Percentiles rank a stretch among this genome's conserved stretches.
Evolutionary conservation across 1,140 invertebrate species (phyloP).

Genomic region (Tetramorium alpestre): DNA sequence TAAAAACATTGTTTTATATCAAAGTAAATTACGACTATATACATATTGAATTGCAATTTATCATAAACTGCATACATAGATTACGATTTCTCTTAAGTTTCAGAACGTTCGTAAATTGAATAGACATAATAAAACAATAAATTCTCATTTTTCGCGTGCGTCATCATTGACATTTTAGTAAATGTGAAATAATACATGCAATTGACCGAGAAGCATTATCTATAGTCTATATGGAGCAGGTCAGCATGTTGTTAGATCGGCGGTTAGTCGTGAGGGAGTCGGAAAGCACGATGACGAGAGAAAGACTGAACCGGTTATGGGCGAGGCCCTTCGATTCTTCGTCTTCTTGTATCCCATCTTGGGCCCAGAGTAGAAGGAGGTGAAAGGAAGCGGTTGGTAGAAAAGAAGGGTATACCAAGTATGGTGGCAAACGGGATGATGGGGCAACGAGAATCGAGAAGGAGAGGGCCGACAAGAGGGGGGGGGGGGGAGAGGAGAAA

Average conservation of each 20-base stretch:
- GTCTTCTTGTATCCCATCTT: conserved; percentile 73
- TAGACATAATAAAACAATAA: background rate
- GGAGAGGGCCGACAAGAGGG: conserved; percentile 27
- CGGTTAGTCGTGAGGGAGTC: conserved; percentile 72
- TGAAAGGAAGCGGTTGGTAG: conserved; percentile 49
- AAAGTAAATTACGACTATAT: background rate
- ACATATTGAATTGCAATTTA: background rate
- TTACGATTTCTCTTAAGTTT: background rate
- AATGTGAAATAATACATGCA: conserved; percentile 4
- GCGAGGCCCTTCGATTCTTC: conserved; percentile 79
- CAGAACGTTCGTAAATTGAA: background rate
- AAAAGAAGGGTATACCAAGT: conserved; percentile 82
- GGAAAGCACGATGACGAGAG: conserved; percentile 80
- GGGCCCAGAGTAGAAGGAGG: conserved; percentile 48
- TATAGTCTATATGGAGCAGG: conserved; percentile 76
- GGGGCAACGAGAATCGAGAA: conserved; percentile 71
- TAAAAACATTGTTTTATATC: background rate
- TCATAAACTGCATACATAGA: background rate
- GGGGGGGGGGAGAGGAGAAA: conserved; percentile 50
- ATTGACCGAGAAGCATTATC: conserved; percentile 26
- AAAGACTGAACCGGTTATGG: conserved; percentile 85
- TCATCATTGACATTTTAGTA: conserved; percentile 12
- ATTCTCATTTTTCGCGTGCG: background rate
- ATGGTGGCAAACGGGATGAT: conserved; percentile 85
- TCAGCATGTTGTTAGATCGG: conserved; percentile 72